phyloP scores from a whole-genome alignment of 2,888 invertebrate species.

The Baccha elongata region DNA sequence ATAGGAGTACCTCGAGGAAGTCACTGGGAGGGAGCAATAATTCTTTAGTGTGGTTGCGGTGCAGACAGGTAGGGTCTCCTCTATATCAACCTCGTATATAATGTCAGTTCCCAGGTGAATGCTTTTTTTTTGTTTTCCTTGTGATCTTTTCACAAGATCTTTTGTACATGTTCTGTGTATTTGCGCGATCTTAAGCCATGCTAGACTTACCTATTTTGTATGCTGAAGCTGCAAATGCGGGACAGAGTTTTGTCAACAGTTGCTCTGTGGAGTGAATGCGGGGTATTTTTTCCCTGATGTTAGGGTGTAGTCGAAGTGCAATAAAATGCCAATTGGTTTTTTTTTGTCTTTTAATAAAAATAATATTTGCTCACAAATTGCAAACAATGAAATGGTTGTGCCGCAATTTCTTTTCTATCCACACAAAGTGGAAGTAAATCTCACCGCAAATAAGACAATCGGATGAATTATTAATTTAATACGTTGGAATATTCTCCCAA shows the following conservation, averaged over 20 bases:
- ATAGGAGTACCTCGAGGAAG: slow-evolving; percentile 30
- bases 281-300: neutral
- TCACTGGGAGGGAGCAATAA: slow-evolving; percentile 47
- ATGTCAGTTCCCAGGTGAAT: slow-evolving; percentile 47
- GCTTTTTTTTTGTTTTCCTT: slow-evolving; percentile 63
- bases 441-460: slow-evolving; percentile 60
- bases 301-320: slow-evolving; percentile 17
- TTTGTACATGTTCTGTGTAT: slow-evolving; percentile 31
- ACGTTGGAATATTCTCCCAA: slow-evolving; percentile 16
- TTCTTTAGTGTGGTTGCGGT: slow-evolving; percentile 59
- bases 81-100: neutral
- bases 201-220: slow-evolving; percentile 15
- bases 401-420: slow-evolving; percentile 18
- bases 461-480: slow-evolving; percentile 55
- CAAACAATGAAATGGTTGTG: slow-evolving; percentile 62
- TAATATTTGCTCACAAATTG: slow-evolving; percentile 61
- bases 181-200: slow-evolving; percentile 6
- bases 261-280: neutral
- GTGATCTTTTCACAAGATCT: slow-evolving; percentile 54
- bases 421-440: slow-evolving; percentile 48
- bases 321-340: slow-evolving; percentile 34
- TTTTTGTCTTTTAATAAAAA: slow-evolving; percentile 36
- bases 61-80: slow-evolving; percentile 64
- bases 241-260: slow-evolving; percentile 20
- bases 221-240: slow-evolving; percentile 15